phyloP scores from a whole-genome alignment of 2,797 vertebrate species.

The Hybognathus amarus region DNA sequence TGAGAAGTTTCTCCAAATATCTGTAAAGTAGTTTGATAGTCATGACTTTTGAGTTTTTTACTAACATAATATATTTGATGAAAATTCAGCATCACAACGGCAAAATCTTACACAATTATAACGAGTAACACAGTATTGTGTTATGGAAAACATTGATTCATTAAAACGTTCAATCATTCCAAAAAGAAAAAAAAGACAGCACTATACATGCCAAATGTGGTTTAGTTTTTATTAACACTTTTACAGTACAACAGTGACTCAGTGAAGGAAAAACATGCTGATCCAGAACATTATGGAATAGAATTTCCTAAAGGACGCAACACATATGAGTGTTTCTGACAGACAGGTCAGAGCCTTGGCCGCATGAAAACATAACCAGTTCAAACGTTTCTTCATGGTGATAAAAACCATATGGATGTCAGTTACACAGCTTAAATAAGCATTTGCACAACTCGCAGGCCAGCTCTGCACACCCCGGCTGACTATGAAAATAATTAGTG shows the following conservation, averaged over 20 bases:
- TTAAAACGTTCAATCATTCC: slow-evolving; percentile 7
- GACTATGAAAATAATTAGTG: slow-evolving; percentile 68
- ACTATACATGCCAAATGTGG: slow-evolving; percentile 9
- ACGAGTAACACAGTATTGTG: neutral
- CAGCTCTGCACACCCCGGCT: slow-evolving; percentile 62
- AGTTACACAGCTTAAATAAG: slow-evolving; percentile 67
- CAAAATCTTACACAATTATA: neutral
- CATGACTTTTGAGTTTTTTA: neutral
- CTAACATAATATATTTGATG: neutral
- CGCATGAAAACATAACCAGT: slow-evolving; percentile 60
- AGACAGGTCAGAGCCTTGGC: slow-evolving; percentile 61
- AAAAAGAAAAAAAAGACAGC: slow-evolving; percentile 1
- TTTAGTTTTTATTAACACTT: slow-evolving; percentile 46
- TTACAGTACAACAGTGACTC: slow-evolving; percentile 40
- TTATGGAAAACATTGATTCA: slow-evolving; percentile 15
- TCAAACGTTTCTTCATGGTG: slow-evolving; percentile 65
- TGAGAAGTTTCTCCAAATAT: slow-evolving; percentile 18
- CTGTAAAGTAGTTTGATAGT: slow-evolving; percentile 12
- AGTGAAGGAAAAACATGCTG: slow-evolving; percentile 32
- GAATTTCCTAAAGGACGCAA: slow-evolving; percentile 43
- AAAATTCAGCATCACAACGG: neutral
- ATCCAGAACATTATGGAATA: slow-evolving; percentile 37
- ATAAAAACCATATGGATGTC: slow-evolving; percentile 67
- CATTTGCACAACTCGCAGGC: slow-evolving; percentile 67
- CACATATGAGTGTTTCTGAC: slow-evolving; percentile 55